Base-by-base conservation (phyloP, 2,113 vertebrate genomes). In the Motacilla tschutschensis region DNA sequence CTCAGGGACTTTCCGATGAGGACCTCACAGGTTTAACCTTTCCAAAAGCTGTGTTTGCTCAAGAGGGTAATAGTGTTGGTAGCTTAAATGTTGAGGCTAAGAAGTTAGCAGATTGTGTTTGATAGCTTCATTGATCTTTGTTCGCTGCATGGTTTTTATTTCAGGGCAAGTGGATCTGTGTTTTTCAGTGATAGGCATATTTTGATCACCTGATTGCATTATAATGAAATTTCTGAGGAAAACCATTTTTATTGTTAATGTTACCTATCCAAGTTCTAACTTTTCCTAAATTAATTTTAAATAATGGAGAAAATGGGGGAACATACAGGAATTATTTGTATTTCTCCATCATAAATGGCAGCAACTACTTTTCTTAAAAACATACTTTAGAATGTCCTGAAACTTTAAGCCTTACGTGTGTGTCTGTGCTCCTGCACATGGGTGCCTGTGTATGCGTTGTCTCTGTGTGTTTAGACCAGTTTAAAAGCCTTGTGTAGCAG, bases 1-100 rank as follows among this genome's bases (percentile, higher is more conserved):
- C 90, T 93, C 88, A 40, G 87, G 85, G 89, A 95, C 95, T 95
- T 96, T 96, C 94, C 91, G 90, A 94, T 94, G 93, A 92, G 91
- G 87, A 94, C 91, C 86, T 94, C 95, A 88, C 93, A 74, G 87
- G 83, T 95, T 91, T 94, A 90, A 95, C 90, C 90, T 91, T 95
- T 95, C 90, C 86, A 54, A 94, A 87, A 90, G 90, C 84, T 88
- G 51, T 94, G 85, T 88, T 95, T 95, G 79, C 88, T 93, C 73
- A 79, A 92, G 81, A 79, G 59, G n/a, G 55, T 72, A 41, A 57
- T 85, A 79, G 72, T 51, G 9, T 21, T 83, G 82, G 87, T 88
- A 58, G 82, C 54, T 74, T 57, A 10, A 59, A 54, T 24, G 24
- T 36, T 50, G 76, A 88, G 73, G 53, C 72, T 66, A 11, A 69